These are phyloP conservation scores for Seriola rivoliana DNA, from an alignment of 2,113 vertebrate species.

Conservation along the genomic window DNA sequence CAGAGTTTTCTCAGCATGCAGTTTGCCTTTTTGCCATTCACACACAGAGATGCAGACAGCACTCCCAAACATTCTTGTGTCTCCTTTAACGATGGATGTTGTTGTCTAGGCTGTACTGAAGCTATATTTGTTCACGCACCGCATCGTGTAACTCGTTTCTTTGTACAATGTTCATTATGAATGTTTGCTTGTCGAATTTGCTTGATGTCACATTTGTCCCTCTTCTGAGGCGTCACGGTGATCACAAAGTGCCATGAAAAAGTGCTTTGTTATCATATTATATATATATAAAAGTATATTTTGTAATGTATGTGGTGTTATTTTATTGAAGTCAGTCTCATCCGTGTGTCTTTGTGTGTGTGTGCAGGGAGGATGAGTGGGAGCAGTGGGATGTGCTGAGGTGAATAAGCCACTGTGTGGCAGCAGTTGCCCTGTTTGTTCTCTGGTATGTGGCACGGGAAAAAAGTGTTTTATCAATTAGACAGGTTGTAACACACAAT, in stretches of 20 bases:
- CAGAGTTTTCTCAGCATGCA: slow-evolving; percentile 14
- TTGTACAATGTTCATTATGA: slow-evolving; percentile 69
- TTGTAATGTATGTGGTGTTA: slow-evolving; percentile 78
- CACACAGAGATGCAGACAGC: slow-evolving; percentile 11
- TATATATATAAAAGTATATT: slow-evolving; percentile 77
- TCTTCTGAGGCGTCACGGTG: slow-evolving; percentile 62
- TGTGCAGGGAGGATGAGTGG: neutral
- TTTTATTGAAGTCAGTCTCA: slow-evolving; percentile 69
- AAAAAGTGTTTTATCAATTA: neutral
- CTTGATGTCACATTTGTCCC: slow-evolving; percentile 71
- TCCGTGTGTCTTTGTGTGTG: slow-evolving; percentile 35
- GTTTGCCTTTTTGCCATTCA: slow-evolving; percentile 7
- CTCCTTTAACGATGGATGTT: slow-evolving; percentile 54
- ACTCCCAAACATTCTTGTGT: slow-evolving; percentile 36
- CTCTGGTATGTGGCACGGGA: neutral
- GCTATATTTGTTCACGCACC: slow-evolving; percentile 57
- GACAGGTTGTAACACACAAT: neutral
- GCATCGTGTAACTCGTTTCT: slow-evolving; percentile 52
- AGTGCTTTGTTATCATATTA: slow-evolving; percentile 81
- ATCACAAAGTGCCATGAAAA: slow-evolving; percentile 84
- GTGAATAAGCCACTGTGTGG: slow-evolving; percentile 76
- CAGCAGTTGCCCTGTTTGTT: slow-evolving; percentile 68
- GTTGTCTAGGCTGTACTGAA: slow-evolving; percentile 53
- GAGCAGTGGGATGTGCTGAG: slow-evolving; percentile 56
- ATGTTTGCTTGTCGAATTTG: slow-evolving; percentile 68